phyloP scores from a whole-genome alignment of 1,140 invertebrate genomes.

The Tigriopus japonicus region DNA sequence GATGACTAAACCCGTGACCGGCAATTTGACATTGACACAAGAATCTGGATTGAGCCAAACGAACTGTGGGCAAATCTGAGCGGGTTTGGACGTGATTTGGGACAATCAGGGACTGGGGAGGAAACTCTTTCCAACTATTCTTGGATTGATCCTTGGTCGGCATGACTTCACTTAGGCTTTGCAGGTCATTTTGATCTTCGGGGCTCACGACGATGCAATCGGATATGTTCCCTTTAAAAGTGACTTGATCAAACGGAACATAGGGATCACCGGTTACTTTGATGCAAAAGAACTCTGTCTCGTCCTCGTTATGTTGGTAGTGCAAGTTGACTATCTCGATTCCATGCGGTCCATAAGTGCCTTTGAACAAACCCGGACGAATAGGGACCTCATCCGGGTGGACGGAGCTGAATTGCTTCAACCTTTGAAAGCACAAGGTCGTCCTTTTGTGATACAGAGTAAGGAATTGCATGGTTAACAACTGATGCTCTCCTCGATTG shows the following conservation, averaged over 20 bases:
- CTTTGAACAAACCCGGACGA: neutral
- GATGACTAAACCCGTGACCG: neutral
- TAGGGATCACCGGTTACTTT: slow-evolving; percentile 4
- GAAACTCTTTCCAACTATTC: no score
- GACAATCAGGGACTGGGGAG: no score
- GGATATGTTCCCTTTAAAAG: neutral
- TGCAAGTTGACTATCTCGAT: neutral
- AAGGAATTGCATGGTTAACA: no score
- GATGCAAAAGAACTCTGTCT: neutral
- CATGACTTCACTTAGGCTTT: no score
- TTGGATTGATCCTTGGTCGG: no score
- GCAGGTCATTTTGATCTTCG: no score
- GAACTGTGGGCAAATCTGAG: no score
- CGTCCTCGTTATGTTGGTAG: neutral
- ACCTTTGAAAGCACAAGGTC: no score
- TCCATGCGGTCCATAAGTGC: neutral
- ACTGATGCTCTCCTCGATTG: no score
- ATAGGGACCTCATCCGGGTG: neutral
- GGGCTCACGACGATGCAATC: neutral
- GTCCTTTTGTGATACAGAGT: no score
- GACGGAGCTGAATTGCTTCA: no score
- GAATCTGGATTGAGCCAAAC: neutral
- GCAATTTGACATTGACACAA: neutral
- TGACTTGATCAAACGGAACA: neutral
- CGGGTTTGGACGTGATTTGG: no score